Evolutionary conservation across 2,113 vertebrate genomes (phyloP), one percentile per base, ranked within the genome.

Genomic region (Tyrannus savana): DNA sequence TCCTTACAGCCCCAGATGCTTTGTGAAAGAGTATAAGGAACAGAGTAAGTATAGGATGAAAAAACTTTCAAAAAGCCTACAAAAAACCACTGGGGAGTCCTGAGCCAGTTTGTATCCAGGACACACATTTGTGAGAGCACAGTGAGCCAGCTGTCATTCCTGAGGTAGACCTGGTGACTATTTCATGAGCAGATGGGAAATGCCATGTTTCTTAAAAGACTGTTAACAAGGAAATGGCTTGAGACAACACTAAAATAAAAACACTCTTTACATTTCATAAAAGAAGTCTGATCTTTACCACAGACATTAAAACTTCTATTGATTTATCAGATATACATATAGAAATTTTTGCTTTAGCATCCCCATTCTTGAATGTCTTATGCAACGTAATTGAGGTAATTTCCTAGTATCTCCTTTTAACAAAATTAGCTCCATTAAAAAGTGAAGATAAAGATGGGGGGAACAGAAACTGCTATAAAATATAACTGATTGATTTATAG

Each of bases 401-500:
- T 95, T 95, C 84, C 71, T 71, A 83, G 27, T 85, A 91, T 67
- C 78, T 76, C 55, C 49, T 73, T 94, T 87, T 84, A 93, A 85
- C 66, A 93, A 92, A 93, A 91, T 85, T 80, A 85, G 39, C 77
- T 91, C 63, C 78, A 91, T 95, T 95, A 88, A 78, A 94, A 93
- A 91, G 52, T 49, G 27, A 95, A 95, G 90, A 85, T 81, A 85
- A 96, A 80, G 72, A 94, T 47, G 44, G 3, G 3, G 23, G 16
- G n/a, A 86, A 81, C n/a, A 89, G 86, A 86, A 94, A 88, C 18
- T 56, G 12, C 79, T 88, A 44, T 84, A 83, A 95, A 96, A 95
- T 39, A 67, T 80, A 92, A 88, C 56, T 68, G 85, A 92, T 84
- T 94, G 90, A 93, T 93, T 95, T 73, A 90, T 81, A 77, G 60